Conservation (phyloP, 2,113 vertebrate genomes). For the Tangachromis dhanisi region DNA sequence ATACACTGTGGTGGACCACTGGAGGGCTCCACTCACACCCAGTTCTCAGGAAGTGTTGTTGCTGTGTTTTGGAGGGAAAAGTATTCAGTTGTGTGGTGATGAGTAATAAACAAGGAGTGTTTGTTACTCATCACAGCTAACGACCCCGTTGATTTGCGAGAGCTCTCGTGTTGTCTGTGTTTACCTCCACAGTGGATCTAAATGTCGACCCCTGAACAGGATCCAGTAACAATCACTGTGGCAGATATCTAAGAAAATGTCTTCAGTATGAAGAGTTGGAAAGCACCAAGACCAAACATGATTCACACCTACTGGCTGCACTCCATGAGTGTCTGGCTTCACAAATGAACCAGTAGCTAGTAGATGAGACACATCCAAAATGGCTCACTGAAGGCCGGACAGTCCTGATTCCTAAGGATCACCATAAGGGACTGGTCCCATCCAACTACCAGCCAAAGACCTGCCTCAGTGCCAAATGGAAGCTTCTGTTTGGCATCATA, state of each 20-base stretch:
- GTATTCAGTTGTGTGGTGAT: not conserved
- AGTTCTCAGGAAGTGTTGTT: not conserved
- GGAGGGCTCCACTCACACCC: not conserved
- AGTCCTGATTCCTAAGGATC: not conserved
- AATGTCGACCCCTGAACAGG: not conserved
- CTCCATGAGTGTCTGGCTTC: not conserved
- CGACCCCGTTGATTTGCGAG: too few relatives aligned
- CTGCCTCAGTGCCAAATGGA: not conserved
- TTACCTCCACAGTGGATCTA: not conserved
- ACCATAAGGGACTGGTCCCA: not conserved
- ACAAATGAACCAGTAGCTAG: not conserved
- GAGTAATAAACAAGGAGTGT: not conserved
- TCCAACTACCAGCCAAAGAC: not conserved
- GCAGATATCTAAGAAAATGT: not conserved
- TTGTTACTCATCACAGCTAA: too few relatives aligned
- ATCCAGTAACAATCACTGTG: not conserved
- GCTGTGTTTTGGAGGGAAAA: not conserved
- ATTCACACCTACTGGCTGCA: not conserved
- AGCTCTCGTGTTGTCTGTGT: fast-evolving
- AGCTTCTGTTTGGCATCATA: not conserved
- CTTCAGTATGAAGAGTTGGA: not conserved
- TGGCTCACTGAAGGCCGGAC: fast-evolving
- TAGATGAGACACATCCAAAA: not conserved
- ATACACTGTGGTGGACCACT: not conserved
- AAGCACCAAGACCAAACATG: not conserved